These are phyloP conservation scores for Apoda limacodes DNA, from an alignment of 2,888 invertebrate species.

Conservation along the genomic window DNA sequence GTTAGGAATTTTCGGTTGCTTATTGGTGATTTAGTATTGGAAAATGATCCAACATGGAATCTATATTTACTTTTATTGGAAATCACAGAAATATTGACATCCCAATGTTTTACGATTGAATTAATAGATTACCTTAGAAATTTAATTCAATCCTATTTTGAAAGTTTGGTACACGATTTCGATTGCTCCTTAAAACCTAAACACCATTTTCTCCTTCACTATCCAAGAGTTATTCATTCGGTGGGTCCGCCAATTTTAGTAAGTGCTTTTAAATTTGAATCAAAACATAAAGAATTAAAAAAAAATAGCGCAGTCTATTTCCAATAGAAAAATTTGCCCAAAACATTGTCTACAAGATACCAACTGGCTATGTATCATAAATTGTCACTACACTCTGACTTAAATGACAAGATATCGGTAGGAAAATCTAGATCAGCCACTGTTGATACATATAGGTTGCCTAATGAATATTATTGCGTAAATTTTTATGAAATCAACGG, in stretches of 20 bases:
- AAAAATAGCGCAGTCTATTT: too few species aligned
- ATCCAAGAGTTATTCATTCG: conserved; percentile 16
- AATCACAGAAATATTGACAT: conserved; percentile 17
- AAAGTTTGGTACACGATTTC: conserved; percentile 10
- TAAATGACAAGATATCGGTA: too few species aligned
- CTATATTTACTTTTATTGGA: conserved; percentile 19
- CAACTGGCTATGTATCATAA: too few species aligned
- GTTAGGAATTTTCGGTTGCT: conserved; percentile 21
- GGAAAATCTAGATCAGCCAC: too few species aligned
- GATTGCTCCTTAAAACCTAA: conserved; percentile 9
- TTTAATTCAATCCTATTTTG: conserved; percentile 8
- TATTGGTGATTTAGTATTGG: conserved; percentile 20
- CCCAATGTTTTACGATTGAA: conserved; percentile 2
- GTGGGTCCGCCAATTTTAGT: conserved; percentile 13
- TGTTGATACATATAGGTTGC: too few species aligned
- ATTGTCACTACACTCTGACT: too few species aligned
- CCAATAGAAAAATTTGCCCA: too few species aligned
- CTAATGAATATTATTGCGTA: too few species aligned
- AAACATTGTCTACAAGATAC: too few species aligned
- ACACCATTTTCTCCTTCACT: conserved; percentile 17
- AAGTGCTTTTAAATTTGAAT: conserved; percentile 18
- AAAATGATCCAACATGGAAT: conserved; percentile 14
- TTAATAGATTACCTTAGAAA: conserved; percentile 9
- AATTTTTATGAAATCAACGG: too few species aligned
- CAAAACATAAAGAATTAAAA: conserved; percentile 37